Percentiles rank a stretch among this genome's conserved stretches.
Evolutionary conservation across 64 coral and sea anemone genomes (phyloP).

Genomic region (Actinia tenebrosa): DNA sequence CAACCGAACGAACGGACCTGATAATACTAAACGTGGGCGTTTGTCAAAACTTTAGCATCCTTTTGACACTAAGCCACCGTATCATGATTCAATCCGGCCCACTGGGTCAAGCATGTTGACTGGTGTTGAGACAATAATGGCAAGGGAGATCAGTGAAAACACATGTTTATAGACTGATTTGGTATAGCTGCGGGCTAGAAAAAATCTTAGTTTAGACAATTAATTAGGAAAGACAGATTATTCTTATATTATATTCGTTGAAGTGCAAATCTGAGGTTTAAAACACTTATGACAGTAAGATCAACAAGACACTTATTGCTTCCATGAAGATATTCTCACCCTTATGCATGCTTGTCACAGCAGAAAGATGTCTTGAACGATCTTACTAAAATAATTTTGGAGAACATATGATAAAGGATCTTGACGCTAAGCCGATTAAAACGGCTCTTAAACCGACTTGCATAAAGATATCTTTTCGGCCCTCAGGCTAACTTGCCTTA

Average conservation of each 20-base stretch:
- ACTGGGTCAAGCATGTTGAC: background rate
- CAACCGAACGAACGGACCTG: background rate
- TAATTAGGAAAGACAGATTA: background rate
- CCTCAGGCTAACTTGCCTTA: background rate
- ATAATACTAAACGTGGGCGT: background rate
- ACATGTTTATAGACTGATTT: background rate
- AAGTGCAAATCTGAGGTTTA: background rate
- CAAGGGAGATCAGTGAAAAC: background rate
- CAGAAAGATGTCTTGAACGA: no score
- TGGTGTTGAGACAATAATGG: background rate
- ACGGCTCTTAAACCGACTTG: background rate
- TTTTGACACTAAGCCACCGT: background rate
- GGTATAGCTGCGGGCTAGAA: background rate
- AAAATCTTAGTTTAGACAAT: background rate
- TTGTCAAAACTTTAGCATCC: background rate
- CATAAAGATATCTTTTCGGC: background rate
- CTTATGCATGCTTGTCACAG: no score
- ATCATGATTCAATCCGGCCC: background rate
- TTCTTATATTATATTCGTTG: background rate
- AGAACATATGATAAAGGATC: no score
- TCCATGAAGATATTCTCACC: no score
- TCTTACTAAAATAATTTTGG: no score
- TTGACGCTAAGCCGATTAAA: background rate
- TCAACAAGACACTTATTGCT: no score
- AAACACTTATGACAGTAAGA: no score